Evolutionary conservation across 37 sponge, comb jelly and placozoan species (phyloP).

Genomic region (Halichondria panicea): DNA sequence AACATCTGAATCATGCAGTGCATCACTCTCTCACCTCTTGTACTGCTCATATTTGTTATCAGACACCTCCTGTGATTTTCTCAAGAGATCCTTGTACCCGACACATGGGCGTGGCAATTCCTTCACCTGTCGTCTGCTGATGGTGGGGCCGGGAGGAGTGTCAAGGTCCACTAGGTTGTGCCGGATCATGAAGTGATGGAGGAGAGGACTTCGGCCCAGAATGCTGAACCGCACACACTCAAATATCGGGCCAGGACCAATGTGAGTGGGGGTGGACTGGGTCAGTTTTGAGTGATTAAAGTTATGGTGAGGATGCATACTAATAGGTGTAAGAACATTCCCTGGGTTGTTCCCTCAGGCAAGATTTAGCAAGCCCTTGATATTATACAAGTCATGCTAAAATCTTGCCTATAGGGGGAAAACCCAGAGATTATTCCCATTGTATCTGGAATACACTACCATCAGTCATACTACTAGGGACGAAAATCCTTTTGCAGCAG

Average conservation of each 20-base stretch:
- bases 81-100: constrained; percentile 23
- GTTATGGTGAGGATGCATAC: too few species aligned
- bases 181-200: constrained; percentile 59
- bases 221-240: constrained; percentile 72
- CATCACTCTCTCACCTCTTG: constrained; percentile 16
- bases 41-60: constrained; percentile 18
- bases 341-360: too few species aligned
- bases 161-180: constrained; percentile 36
- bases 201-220: constrained; percentile 77
- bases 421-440: too few species aligned
- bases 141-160: constrained; percentile 6
- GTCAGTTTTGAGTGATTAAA: too few species aligned
- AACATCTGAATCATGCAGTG: background rate
- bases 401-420: too few species aligned
- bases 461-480: too few species aligned
- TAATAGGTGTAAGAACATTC: too few species aligned
- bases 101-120: constrained; percentile 15
- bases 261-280: too few species aligned
- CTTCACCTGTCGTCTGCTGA: constrained; percentile 62
- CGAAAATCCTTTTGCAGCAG: too few species aligned
- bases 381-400: too few species aligned
- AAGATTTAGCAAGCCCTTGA: too few species aligned
- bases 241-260: constrained; percentile 67
- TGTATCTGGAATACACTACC: too few species aligned
- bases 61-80: background rate